A percentile compares a stretch with the other conserved stretches of the same genome.
These are phyloP conservation scores for Bembecia ichneumoniformis DNA, from an alignment of 2,888 invertebrate genomes.

Conservation along the genomic window DNA sequence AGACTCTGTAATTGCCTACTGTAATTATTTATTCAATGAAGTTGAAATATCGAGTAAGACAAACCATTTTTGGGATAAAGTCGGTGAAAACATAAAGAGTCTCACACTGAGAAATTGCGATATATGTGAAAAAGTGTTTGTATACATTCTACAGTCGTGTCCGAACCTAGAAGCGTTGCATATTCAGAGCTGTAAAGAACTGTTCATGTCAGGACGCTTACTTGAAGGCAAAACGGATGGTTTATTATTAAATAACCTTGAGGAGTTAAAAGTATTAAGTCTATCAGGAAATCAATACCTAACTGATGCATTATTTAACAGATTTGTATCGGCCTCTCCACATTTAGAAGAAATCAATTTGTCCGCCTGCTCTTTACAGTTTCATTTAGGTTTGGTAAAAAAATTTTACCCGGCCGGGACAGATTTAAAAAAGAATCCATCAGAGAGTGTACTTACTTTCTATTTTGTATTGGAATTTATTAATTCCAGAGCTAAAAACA, in stretches of 20 bases:
- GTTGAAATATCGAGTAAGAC: conserved; percentile 66
- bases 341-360: conserved; percentile 74
- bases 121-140: conserved; percentile 75
- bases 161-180: conserved; percentile 71
- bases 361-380: conserved; percentile 79
- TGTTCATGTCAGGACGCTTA: conserved; percentile 81
- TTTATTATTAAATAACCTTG: conserved; percentile 50
- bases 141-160: conserved; percentile 70
- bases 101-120: conserved; percentile 74
- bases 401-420: conserved; percentile 75
- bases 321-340: conserved; percentile 75
- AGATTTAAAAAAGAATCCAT: conserved; percentile 56
- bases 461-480: conserved; percentile 75
- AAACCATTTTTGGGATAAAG: conserved; percentile 69
- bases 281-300: conserved; percentile 79
- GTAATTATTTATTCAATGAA: conserved; percentile 67
- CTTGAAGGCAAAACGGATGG: conserved; percentile 74
- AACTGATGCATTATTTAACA: conserved; percentile 80
- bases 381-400: conserved; percentile 77
- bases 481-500: conserved; percentile 54
- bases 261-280: conserved; percentile 71
- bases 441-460: conserved; percentile 81
- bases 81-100: conserved; percentile 70
- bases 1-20: conserved; percentile 52
- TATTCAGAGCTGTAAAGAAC: conserved; percentile 76